Evolutionary conservation across 2,888 invertebrate species (phyloP).

Genomic region (Diloba caeruleocephala): DNA sequence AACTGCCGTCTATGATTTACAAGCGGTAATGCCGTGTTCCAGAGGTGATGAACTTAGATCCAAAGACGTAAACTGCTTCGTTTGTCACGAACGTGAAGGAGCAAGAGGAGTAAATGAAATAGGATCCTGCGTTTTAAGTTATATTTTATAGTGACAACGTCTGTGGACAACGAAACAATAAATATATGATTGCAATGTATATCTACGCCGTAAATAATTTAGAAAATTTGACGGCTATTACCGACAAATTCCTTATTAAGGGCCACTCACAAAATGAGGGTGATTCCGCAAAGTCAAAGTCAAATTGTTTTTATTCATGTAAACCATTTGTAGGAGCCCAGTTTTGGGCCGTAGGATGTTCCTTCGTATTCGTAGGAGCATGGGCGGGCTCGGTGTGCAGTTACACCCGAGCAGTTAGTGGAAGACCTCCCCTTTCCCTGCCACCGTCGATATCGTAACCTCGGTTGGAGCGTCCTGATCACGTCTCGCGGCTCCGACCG

Average conservation of each 20-base stretch:
- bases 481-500: too few species aligned
- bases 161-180: conserved; percentile 1
- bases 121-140: conserved; percentile 1
- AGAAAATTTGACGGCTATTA: conserved; percentile 1
- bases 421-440: too few species aligned
- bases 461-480: too few species aligned
- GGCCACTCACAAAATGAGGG: conserved; percentile 2
- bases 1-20: conserved; percentile 19
- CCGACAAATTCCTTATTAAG: conserved; percentile 7
- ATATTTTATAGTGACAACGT: background rate
- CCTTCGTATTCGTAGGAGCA: too few species aligned
- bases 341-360: too few species aligned
- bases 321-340: too few species aligned
- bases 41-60: conserved; percentile 7
- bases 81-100: conserved; percentile 1
- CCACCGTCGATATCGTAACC: too few species aligned
- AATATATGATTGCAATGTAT: conserved; percentile 8
- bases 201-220: background rate
- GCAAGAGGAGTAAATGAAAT: conserved; percentile 1
- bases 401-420: too few species aligned
- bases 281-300: too few species aligned
- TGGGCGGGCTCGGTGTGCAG: too few species aligned
- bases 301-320: too few species aligned
- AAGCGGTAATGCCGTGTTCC: conserved; percentile 6
- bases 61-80: conserved; percentile 6